Percentiles rank a stretch among this genome's conserved stretches.
Conservation (phyloP, 2,113 vertebrate genomes). For the Ictalurus furcatus region DNA sequence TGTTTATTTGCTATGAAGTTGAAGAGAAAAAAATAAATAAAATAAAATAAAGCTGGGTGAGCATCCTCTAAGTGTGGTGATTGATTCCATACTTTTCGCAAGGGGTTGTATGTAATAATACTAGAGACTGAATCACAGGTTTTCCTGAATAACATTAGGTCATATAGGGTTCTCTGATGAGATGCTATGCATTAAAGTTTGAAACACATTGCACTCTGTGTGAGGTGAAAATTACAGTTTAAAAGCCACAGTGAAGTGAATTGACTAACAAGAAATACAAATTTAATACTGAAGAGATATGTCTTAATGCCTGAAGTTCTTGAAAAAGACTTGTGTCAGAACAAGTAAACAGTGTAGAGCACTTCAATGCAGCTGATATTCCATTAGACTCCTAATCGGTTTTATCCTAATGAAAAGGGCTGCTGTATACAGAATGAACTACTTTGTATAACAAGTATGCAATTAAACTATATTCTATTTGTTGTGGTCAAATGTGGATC, state of each 20-base stretch:
- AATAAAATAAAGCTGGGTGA: too few relatives aligned
- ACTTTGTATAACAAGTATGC: constrained; percentile 2
- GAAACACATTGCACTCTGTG: neutral
- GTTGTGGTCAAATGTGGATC: neutral
- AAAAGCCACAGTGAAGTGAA: neutral
- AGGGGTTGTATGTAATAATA: neutral
- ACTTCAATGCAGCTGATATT: constrained; percentile 21
- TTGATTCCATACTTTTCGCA: too few relatives aligned
- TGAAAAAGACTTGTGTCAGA: constrained; percentile 18
- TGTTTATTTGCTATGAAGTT: too few relatives aligned
- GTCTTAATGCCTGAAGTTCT: constrained; percentile 16
- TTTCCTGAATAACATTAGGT: neutral
- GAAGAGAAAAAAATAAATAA: too few relatives aligned
- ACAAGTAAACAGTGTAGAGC: constrained; percentile 1
- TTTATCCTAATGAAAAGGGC: constrained; percentile 25
- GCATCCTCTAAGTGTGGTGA: too few relatives aligned
- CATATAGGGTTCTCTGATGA: neutral
- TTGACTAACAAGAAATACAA: constrained; percentile 16
- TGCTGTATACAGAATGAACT: neutral
- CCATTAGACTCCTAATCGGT: constrained; percentile 1
- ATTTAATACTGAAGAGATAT: constrained; percentile 20
- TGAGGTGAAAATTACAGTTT: constrained; percentile 1
- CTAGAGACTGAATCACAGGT: neutral
- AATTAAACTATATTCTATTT: neutral
- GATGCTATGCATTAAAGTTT: neutral